Base-by-base conservation (phyloP, 2,113 vertebrate genomes). In the Dicrurus megarhynchus region DNA sequence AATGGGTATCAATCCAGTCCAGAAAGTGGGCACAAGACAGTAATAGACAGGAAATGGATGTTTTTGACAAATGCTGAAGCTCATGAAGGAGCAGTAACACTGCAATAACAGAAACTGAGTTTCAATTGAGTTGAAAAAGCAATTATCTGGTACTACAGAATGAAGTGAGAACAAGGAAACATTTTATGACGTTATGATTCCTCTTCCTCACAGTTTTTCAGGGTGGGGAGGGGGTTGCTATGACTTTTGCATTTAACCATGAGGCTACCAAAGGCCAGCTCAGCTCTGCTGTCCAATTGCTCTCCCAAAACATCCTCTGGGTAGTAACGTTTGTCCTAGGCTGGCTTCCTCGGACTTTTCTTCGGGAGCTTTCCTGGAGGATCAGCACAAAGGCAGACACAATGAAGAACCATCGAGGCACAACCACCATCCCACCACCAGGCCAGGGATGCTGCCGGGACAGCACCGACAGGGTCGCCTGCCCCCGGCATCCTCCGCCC, bases 111-210 rank as follows among this genome's bases (percentile, higher is more conserved):
- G 80, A 68, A 61, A 70, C 42, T 13, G 73, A 86, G 73, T 61
- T 94, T 96, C 95, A 95, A 82, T 79, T 93, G 93, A 95, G 91
- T 78, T 94, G 79, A 92, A 91, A 94, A 97, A 95, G 84, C 82
- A 97, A 94, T 93, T 90, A 88, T 87, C 74, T 74, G 52, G 35
- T 50, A 44, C 49, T 84, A 80, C 7, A 63, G 79, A 87, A 90
- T 80, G 67, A 97, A 97, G 79, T 69, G 71, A 76, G 87, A 91
- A 76, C 82, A 91, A 91, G 90, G 46, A 57, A 80, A 50, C 8
- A 10, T 50, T 57, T 83, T 49, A 35, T 14, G 30, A 71, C 52
- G 16, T 17, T 77, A 30, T 4, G 10, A 64, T 63, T 77, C 47
- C 55, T 74, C 30, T 80, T 87, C 32, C 17, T 44, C 75, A 30